Percentiles rank a stretch among this genome's conserved stretches.
Evolutionary conservation across 2,797 vertebrate species (phyloP).

Genomic region (Macropus fuliginosus): DNA sequence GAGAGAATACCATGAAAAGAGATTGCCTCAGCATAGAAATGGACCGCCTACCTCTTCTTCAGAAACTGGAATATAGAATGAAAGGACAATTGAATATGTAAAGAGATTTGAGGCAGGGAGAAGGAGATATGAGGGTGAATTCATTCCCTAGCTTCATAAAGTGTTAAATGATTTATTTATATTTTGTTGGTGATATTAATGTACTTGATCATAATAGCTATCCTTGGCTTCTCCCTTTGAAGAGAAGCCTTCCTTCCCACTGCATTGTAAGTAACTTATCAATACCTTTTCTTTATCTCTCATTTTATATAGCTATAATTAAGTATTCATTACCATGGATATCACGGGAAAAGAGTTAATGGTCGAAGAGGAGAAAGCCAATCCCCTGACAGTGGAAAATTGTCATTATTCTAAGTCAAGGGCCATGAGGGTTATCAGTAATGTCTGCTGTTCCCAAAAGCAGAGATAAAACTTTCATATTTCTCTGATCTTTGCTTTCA

Average conservation of each 20-base stretch:
- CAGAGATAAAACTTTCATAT: neutral
- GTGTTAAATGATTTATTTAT: neutral
- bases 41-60: neutral
- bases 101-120: neutral
- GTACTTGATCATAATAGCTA: neutral
- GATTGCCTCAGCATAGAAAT: neutral
- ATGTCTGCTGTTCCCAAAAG: neutral
- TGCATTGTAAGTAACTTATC: neutral
- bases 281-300: neutral
- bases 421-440: neutral
- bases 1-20: neutral
- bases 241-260: neutral
- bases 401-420: neutral
- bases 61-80: neutral
- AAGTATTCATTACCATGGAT: neutral
- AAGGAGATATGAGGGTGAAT: neutral
- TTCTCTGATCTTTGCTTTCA: conserved; percentile 58
- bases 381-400: neutral
- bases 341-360: neutral
- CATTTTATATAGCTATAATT: neutral
- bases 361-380: conserved; percentile 16
- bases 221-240: neutral
- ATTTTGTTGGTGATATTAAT: neutral
- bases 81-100: neutral
- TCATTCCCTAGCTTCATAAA: neutral